Evolutionary conservation across 2,888 invertebrate species (phyloP), one percentile per base, ranked within the genome.

Genomic region (Mythimna vitellina): DNA sequence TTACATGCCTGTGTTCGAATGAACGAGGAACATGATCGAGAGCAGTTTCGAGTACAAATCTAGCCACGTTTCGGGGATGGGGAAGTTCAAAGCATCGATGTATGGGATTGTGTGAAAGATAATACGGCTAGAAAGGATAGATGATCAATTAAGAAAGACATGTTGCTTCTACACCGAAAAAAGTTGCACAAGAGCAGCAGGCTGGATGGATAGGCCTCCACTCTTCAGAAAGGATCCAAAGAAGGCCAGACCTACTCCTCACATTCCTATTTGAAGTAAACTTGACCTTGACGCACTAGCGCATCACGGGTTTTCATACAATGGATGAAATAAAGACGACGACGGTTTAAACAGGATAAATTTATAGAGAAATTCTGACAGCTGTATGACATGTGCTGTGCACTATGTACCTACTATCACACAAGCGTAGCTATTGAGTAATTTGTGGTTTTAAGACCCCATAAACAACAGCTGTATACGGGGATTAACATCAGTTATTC

Each of bases 261-360:
- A 51, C n/a, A 74, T 68, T 77, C 22, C 10, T 9, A 49, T 8
- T 17, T 42, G 3, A 46, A 70, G 25, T 54, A 57, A 25, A 73
- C 42, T 32, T 58, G 35, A 35, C 9, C 46, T 60, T 60, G 42
- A 32, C 12, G 49, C 25, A 56, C 10, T 32, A 10, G 12, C 9
- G 29, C 58, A 32, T 22, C n/a, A 20, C 20, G 49, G n/a, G 2
- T 10, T n/a, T n/a, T 42, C 32, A n/a, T 10, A 61, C n/a, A 35
- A 29, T 46, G n/a, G 12, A 35, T 49, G 7, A 75, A 9, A 25
- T 35, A 49, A 29, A 38, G 22, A 79, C 73, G 63, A 79, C 63
- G n/a, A 72, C 53, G n/a, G 12, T 6, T 35, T 53, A 8, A 73
- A 58, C 63, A 79, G 60, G 80, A 79, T 64, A 72, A 56, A 12